Base-by-base conservation (phyloP, 2,888 invertebrate species). In the Drosophila picticornis region DNA sequence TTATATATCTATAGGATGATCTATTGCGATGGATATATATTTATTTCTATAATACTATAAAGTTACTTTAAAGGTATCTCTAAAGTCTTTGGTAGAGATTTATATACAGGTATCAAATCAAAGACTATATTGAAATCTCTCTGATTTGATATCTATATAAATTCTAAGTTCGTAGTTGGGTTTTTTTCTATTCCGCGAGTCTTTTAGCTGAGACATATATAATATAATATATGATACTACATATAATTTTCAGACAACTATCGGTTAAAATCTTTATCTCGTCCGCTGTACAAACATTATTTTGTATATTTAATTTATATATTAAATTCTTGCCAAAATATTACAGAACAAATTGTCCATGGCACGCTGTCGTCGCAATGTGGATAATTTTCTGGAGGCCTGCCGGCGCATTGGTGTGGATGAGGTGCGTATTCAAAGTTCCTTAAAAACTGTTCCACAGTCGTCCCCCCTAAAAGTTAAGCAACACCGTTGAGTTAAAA, bases 361-460 rank as follows among this genome's bases (percentile, higher is more conserved):
- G 96, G 98, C 98, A 50, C 96, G 98, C 88, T 98, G 98, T 94
- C 95, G 98, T 89, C 95, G 97, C 91, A 99, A 99, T 93, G 98
- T 99, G 34, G 98, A 99, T 93, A 98, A 98, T 94, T 99, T 99
- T 92, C 94, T 99, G 84, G 98, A 98, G 91, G 98, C 98, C 29
- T 99, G 98, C 94, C 95, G 98, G 73, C 97, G 96, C 94, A 97
- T 98, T 90, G 99, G 99, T 80, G 97, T 99, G 19, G 97, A 98
- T 94, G 98, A 98, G 96, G 98, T 98, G 94, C 95, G 96, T 88
- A 71, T 31, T 22, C 10, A 1, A 25, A n/a, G 57, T 22, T 38
- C 94, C 58, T 69, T 25, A 13, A 22, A 25, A 36, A 19, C 19
- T 19, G 48, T 66, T 16, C 46, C 46, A 52, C 48, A 60, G 57